Base-by-base conservation (phyloP, 1,140 invertebrate species). In the Pseudomyrmex flavicornis region DNA sequence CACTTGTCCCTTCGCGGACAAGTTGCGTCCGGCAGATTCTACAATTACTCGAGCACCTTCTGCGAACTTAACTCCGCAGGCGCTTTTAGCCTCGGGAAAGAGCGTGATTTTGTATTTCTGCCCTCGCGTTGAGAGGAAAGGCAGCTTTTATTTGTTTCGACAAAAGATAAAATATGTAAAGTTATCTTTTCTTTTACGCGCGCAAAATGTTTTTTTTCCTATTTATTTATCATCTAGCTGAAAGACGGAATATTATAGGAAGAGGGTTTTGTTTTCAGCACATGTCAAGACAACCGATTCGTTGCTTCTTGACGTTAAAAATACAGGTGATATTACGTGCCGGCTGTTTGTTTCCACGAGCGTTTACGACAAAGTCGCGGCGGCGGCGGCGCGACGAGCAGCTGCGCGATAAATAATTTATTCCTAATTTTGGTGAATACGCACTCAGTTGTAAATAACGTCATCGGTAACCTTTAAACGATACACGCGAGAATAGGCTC, bases 1-100 rank as follows among this genome's bases (percentile, higher is more conserved):
- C 92, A 92, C 91, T 88, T 91, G 89, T 89, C 88, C 73, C 65
- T 77, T 61, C 74, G 44, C 66, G 56, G 93, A 93, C 93, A 94
- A 94, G 93, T 94, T 93, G 92, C 85, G 90, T 91, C 88, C 86
- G 73, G 76, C 90, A 93, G 93, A 93, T 93, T 93, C 92, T 94
- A 93, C 93, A 94, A 94, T 94, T 94, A 93, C 93, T 94, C 93
- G 89, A 66, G 72, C 46, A 63, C 68, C 65, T 90, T 90, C 82
- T 93, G 92, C 92, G 89, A 93, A 93, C 93, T 94, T 89, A 94
- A 35, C 88, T 94, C 84, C 77, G 54, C 86, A 35, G 5, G 35
- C 65, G 63, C 52, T 59, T 80, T 70, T 79, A 69, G 15, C 15
- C 17, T 58, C 35, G 50, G n/a, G 26, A n/a, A 50, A 12, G 22